Evolutionary conservation across 92 coral and sea anemone genomes (phyloP).

Genomic region (Ricordea florida): DNA sequence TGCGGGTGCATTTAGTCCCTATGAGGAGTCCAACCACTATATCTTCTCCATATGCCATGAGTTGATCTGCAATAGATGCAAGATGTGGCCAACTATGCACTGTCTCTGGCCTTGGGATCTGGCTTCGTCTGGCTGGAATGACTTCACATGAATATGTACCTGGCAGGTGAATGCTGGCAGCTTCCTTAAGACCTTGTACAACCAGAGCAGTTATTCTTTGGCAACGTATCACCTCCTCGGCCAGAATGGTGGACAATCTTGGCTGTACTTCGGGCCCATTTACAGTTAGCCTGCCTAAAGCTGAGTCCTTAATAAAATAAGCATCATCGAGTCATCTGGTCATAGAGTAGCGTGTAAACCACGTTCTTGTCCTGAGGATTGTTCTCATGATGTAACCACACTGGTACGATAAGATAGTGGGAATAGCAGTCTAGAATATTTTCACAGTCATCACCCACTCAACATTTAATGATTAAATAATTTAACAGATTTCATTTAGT

Average conservation of each 20-base stretch:
- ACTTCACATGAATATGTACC: constrained; percentile 1
- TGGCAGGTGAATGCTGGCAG: constrained; percentile 5
- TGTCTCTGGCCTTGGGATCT: constrained; percentile 58
- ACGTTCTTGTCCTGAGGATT: not conserved
- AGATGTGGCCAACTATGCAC: constrained; percentile 31
- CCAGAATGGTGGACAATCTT: constrained; percentile 19
- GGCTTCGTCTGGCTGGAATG: constrained; percentile 39
- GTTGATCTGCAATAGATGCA: constrained; percentile 7
- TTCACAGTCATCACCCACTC: too few relatives aligned
- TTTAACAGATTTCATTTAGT: too few relatives aligned
- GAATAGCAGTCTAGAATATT: not conserved
- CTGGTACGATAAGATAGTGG: constrained; percentile 46
- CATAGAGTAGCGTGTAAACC: constrained; percentile 44
- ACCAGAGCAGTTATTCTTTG: constrained; percentile 3
- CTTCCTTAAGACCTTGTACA: constrained; percentile 24
- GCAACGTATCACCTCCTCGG: constrained; percentile 10
- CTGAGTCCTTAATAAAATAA: constrained; percentile 10
- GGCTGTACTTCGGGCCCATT: constrained; percentile 10
- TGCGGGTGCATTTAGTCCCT: constrained; percentile 26
- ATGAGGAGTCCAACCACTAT: constrained; percentile 30
- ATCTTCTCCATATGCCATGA: constrained; percentile 29
- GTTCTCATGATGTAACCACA: constrained; percentile 22
- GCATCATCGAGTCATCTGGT: constrained; percentile 37
- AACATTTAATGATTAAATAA: too few relatives aligned
- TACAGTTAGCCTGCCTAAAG: not conserved